Conservation (phyloP, 2,113 vertebrate genomes). For the Sprattus sprattus region DNA sequence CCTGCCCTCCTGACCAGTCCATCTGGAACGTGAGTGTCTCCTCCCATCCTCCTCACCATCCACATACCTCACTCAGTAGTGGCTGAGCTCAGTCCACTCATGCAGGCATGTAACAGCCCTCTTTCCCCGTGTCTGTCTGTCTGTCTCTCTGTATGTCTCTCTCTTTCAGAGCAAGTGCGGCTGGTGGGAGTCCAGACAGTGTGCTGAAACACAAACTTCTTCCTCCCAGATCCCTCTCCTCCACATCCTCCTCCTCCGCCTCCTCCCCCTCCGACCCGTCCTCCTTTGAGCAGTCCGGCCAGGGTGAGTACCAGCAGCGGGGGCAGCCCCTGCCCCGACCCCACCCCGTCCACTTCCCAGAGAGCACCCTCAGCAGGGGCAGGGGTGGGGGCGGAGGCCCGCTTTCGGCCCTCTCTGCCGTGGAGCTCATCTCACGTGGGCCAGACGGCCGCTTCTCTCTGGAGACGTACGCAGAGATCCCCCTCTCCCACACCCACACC, state of each 20-base stretch:
- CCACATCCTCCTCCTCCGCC: conserved; percentile 56
- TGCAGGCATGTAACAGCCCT: conserved; percentile 20
- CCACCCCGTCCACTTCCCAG: conserved; percentile 48
- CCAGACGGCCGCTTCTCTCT: conserved; percentile 83
- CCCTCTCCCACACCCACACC: neutral
- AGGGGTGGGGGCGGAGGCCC: conserved; percentile 39
- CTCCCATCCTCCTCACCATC: neutral
- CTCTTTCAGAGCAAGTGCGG: conserved; percentile 59
- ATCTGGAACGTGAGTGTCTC: conserved; percentile 68
- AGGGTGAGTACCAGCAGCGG: conserved; percentile 37
- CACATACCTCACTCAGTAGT: neutral
- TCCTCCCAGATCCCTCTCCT: conserved; percentile 63
- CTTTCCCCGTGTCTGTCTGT: neutral
- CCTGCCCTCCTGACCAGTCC: conserved; percentile 63
- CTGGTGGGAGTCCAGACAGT: conserved; percentile 82
- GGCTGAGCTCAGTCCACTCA: neutral
- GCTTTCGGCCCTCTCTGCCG: conserved; percentile 57
- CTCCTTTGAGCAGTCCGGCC: conserved; percentile 50
- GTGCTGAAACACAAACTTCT: conserved; percentile 84
- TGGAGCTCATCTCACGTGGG: conserved; percentile 85
- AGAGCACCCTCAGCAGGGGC: conserved; percentile 56
- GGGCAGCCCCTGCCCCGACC: conserved; percentile 37
- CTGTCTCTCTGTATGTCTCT: conserved; percentile 1
- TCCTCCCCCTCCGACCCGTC: conserved; percentile 58
- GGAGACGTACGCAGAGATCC: conserved; percentile 27